Evolutionary conservation across 2,113 vertebrate species (phyloP).

Genomic region (Carettochelys insculpta): DNA sequence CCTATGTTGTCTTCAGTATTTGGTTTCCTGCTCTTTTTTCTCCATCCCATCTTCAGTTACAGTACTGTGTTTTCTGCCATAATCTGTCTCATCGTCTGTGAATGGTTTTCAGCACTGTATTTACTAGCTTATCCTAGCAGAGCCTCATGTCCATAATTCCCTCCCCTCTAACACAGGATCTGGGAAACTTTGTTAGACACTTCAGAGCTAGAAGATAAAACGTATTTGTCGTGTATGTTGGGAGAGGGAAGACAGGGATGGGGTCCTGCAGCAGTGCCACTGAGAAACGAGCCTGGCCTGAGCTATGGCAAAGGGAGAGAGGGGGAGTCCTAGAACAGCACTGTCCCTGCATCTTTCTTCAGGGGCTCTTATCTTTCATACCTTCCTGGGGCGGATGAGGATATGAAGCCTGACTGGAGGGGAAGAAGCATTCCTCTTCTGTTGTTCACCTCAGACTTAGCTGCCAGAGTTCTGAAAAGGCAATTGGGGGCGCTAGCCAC

Average conservation of each 20-base stretch:
- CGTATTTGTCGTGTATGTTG: not conserved
- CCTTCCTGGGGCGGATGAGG: not conserved
- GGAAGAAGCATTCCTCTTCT: not conserved
- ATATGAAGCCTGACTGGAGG: conserved; percentile 6
- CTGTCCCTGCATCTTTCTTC: not conserved
- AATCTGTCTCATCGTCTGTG: not conserved
- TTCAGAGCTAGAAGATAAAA: not conserved
- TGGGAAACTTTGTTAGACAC: not conserved
- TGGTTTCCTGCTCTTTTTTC: not conserved
- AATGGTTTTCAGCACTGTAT: not conserved
- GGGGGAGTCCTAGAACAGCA: not conserved
- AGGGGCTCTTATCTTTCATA: not conserved
- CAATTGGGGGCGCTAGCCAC: not conserved
- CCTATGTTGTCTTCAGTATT: not conserved
- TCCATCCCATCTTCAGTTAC: not conserved
- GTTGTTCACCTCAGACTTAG: not conserved
- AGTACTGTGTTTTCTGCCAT: not conserved
- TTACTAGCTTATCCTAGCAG: fast-evolving
- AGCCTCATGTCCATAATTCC: fast-evolving
- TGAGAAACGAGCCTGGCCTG: not conserved
- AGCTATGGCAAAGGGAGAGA: not conserved
- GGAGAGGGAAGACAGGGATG: not conserved
- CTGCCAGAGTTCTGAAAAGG: not conserved
- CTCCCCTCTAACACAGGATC: not conserved
- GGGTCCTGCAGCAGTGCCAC: not conserved